Evolutionary conservation across 2,113 vertebrate genomes (phyloP).

Genomic region (Megaceryle torquata): DNA sequence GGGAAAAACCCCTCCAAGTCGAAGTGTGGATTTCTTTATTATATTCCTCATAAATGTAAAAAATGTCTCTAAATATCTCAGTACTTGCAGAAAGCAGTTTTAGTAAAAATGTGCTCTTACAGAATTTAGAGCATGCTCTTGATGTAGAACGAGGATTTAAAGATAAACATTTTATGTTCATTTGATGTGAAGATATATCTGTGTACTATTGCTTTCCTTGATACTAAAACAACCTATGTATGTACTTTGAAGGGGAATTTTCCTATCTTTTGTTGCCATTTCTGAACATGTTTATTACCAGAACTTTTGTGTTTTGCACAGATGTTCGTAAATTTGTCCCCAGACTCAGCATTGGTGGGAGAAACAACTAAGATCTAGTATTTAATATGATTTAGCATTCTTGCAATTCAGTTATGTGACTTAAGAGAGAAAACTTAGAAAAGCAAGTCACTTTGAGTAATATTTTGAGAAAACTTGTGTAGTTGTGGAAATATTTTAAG

Average conservation of each 20-base stretch:
- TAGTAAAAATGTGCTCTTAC: not conserved
- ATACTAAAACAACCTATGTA: not conserved
- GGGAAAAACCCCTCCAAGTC: not conserved
- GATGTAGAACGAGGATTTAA: not conserved
- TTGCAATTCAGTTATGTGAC: not conserved
- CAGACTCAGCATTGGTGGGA: not conserved
- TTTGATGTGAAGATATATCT: not conserved
- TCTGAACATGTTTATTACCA: not conserved
- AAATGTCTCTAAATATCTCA: too few species aligned
- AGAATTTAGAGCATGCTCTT: not conserved
- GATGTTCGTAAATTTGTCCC: not conserved
- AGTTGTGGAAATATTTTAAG: not conserved
- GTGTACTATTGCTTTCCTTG: not conserved
- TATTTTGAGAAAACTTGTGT: not conserved
- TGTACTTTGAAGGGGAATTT: not conserved
- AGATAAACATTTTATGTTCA: not conserved
- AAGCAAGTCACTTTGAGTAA: not conserved
- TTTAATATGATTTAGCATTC: not conserved
- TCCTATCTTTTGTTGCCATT: not conserved
- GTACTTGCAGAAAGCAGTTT: not conserved
- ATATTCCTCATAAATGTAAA: not conserved
- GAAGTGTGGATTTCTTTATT: not conserved
- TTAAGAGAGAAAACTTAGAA: not conserved
- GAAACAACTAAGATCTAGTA: not conserved
- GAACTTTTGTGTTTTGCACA: not conserved